Conservation (phyloP, 2,888 invertebrate species). For the Trissolcus japonicus region DNA sequence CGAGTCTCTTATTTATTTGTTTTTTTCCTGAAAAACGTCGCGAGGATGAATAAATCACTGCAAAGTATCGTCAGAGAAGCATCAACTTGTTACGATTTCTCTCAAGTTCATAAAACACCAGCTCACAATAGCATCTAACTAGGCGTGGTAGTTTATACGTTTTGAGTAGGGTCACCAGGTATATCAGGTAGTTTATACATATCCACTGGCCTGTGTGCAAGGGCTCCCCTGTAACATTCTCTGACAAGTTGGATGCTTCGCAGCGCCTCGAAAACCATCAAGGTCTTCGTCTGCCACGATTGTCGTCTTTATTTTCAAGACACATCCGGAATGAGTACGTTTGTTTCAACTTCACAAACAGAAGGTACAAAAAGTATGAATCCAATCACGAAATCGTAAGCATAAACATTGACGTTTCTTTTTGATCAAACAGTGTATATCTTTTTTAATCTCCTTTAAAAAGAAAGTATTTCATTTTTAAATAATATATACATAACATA, state of each 20-base stretch:
- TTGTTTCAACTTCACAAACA: conserved; percentile 25
- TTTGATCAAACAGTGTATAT: not conserved
- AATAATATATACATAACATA: too few species aligned
- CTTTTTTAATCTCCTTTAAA: not conserved
- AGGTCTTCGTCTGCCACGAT: conserved; percentile 61
- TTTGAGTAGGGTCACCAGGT: conserved; percentile 73
- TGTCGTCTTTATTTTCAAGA: conserved; percentile 57
- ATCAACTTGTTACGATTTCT: conserved; percentile 54
- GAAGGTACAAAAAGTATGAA: conserved; percentile 5
- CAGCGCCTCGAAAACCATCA: conserved; percentile 66
- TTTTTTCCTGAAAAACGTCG: conserved; percentile 23
- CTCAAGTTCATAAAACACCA: conserved; percentile 54
- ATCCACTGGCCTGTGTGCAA: conserved; percentile 40
- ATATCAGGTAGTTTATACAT: conserved; percentile 58
- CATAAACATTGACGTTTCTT: not conserved
- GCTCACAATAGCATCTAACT: conserved; percentile 70
- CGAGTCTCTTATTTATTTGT: not conserved
- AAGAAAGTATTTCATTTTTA: not conserved
- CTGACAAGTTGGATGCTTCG: conserved; percentile 69
- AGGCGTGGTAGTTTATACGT: conserved; percentile 69
- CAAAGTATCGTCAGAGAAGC: conserved; percentile 25
- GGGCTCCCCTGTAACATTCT: conserved; percentile 62
- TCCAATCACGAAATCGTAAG: not conserved
- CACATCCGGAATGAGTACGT: conserved; percentile 26
- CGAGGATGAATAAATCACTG: conserved; percentile 34